Evolutionary conservation across 1,140 invertebrate species (phyloP).

Genomic region (Hylaeus anthracinus): DNA sequence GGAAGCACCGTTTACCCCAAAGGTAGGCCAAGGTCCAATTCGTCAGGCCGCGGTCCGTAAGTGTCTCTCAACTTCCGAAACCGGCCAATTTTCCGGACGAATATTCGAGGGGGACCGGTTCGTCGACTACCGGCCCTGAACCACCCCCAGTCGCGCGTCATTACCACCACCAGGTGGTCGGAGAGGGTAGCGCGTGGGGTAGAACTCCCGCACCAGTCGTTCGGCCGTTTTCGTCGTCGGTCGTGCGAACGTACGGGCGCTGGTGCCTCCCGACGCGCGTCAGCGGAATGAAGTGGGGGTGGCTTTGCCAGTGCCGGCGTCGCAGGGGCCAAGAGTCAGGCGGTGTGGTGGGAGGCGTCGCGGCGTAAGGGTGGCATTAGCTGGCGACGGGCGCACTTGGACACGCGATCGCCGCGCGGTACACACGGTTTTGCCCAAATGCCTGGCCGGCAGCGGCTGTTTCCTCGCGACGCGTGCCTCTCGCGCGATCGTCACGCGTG

Average conservation of each 20-base stretch:
- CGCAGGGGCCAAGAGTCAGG: not conserved
- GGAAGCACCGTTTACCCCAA: not conserved
- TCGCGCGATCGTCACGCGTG: constrained; percentile 60
- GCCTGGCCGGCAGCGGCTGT: constrained; percentile 47
- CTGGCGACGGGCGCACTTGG: constrained; percentile 7
- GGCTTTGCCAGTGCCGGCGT: not conserved
- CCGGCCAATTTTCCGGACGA: not conserved
- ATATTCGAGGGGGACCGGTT: not conserved
- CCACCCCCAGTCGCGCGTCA: not conserved
- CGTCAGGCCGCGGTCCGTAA: not conserved
- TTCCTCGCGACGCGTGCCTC: constrained; percentile 59
- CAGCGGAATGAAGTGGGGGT: not conserved
- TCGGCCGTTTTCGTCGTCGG: not conserved
- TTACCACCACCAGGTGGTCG: not conserved
- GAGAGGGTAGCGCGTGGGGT: not conserved
- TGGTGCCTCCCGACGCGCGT: constrained; percentile 2
- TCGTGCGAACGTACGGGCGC: constrained; percentile 6
- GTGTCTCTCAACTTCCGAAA: too few relatives aligned
- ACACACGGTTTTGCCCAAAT: constrained; percentile 37
- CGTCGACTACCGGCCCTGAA: not conserved
- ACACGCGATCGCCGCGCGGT: constrained; percentile 57
- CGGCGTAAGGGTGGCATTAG: constrained; percentile 2
- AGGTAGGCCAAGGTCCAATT: not conserved
- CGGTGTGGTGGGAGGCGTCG: not conserved
- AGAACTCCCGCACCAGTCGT: not conserved